phyloP scores from a whole-genome alignment of 2,113 vertebrate species.

The Engystomops pustulosus region DNA sequence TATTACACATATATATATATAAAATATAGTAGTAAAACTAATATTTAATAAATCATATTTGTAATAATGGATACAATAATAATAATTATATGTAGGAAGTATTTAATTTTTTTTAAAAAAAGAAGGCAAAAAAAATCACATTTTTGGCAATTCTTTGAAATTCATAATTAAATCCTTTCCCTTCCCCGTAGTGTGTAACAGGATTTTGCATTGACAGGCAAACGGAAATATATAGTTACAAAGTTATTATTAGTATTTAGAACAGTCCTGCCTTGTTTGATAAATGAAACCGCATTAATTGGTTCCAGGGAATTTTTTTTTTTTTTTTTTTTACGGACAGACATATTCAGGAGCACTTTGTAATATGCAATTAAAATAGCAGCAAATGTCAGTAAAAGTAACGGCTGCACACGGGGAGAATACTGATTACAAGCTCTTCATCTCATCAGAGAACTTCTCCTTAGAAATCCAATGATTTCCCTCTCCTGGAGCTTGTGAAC shows the following conservation, averaged over 20 bases:
- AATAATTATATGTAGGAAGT: neutral
- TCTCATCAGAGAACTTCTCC: conserved; percentile 63
- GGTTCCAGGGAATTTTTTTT: conserved; percentile 69
- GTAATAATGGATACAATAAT: no score
- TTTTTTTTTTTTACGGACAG: conserved; percentile 70
- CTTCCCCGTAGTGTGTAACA: conserved; percentile 52
- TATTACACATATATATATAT: no score
- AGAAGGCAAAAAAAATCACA: conserved; percentile 51
- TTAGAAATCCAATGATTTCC: conserved; percentile 61
- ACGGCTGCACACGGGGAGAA: conserved; percentile 70
- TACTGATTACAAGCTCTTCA: conserved; percentile 74
- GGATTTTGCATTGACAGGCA: conserved; percentile 62
- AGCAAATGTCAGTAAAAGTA: conserved; percentile 75
- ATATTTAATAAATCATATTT: no score
- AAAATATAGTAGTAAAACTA: no score
- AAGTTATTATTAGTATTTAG: conserved; percentile 77
- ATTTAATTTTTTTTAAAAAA: neutral
- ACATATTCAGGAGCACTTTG: conserved; percentile 71
- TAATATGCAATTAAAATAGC: conserved; percentile 79
- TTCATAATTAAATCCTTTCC: conserved; percentile 60
- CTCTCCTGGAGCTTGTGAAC: conserved; percentile 57
- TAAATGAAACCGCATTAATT: conserved; percentile 84
- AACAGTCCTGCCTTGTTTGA: conserved; percentile 72
- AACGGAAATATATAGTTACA: conserved; percentile 70
- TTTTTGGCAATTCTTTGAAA: conserved; percentile 39